These are phyloP conservation scores for Platycnemis pennipes DNA, from an alignment of 2,888 invertebrate species.

Conservation along the genomic window DNA sequence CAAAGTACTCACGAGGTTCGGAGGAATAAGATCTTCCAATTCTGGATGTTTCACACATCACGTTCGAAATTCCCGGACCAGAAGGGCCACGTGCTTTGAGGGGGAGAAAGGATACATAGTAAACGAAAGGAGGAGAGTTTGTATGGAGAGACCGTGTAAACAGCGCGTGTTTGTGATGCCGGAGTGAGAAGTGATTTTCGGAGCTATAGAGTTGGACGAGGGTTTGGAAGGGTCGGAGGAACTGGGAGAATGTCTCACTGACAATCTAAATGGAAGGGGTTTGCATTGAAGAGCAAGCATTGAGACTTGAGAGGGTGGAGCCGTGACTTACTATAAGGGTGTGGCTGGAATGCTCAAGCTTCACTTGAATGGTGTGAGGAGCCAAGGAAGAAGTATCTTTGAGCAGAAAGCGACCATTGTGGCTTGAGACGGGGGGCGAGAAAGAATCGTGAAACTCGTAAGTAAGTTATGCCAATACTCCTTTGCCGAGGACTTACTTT, in stretches of 20 bases:
- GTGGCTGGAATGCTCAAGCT: conserved; percentile 28
- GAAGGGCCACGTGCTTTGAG: neutral
- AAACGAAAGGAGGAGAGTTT: conserved; percentile 20
- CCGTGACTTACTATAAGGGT: conserved; percentile 23
- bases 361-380: neutral
- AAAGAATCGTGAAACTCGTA: neutral
- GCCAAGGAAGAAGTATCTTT: neutral
- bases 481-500: neutral
- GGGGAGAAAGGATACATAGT: conserved; percentile 27
- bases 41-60: conserved; percentile 14
- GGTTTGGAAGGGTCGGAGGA: neutral
- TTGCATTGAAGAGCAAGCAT: conserved; percentile 40
- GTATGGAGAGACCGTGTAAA: conserved; percentile 17
- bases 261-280: conserved; percentile 58
- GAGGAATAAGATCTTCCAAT: neutral
- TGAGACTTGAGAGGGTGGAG: neutral
- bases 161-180: conserved; percentile 28
- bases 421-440: neutral
- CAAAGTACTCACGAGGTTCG: conserved; percentile 7
- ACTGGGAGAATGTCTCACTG: neutral
- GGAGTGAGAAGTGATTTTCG: conserved; percentile 4
- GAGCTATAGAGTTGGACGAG: neutral
- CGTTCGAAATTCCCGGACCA: neutral
- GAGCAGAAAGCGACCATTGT: neutral
- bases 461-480: neutral